A percentile compares a stretch with the other conserved stretches of the same genome.
These are phyloP conservation scores for Elephantulus edwardii DNA, from an alignment of 2,113 vertebrate genomes.

Conservation along the genomic window DNA sequence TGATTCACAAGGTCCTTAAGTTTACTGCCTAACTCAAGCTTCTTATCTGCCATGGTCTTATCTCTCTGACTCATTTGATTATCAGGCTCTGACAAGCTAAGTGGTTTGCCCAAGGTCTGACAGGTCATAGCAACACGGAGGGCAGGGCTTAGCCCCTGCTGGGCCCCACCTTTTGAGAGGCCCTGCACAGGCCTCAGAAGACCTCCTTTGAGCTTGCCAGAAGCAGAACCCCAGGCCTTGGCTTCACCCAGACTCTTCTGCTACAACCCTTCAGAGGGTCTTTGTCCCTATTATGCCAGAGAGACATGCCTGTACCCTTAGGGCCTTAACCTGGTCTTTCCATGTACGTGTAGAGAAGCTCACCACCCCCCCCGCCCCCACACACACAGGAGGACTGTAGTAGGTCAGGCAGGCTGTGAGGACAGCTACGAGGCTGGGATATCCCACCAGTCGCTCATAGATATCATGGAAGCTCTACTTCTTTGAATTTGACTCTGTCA, in stretches of 20 bases:
- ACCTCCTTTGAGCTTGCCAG: background rate
- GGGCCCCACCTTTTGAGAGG: background rate
- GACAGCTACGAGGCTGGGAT: background rate
- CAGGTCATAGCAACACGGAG: background rate
- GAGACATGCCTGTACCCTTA: too few relatives aligned
- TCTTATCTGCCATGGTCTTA: constrained; percentile 24
- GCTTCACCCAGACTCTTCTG: background rate
- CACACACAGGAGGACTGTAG: background rate
- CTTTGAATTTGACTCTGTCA: background rate
- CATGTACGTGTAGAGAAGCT: background rate
- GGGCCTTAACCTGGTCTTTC: background rate
- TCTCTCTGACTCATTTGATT: constrained; percentile 26
- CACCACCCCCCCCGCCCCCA: too few relatives aligned
- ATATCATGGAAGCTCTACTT: background rate
- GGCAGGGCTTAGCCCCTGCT: background rate
- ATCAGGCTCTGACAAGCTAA: constrained; percentile 45
- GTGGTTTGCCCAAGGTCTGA: background rate
- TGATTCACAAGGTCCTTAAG: background rate
- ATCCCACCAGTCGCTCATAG: background rate
- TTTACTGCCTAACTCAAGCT: background rate
- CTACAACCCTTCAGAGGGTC: background rate
- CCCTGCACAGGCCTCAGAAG: background rate
- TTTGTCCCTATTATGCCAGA: background rate
- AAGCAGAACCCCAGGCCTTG: background rate
- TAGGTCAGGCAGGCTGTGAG: background rate